phyloP scores from a whole-genome alignment of 1,140 invertebrate species.

The Acromyrmex heyeri region DNA sequence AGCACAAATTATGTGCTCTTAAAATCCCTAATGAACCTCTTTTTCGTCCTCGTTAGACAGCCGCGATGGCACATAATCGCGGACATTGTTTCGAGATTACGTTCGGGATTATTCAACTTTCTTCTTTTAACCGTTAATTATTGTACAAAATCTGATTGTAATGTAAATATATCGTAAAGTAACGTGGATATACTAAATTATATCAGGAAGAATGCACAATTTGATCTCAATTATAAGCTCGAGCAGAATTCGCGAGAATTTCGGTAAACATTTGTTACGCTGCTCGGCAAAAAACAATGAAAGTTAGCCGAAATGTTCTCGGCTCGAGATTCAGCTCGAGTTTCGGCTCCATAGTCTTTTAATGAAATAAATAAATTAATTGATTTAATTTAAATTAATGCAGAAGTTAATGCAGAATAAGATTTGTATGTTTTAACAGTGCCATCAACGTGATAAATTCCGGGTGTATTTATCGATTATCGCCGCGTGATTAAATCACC shows the following conservation, averaged over 20 bases:
- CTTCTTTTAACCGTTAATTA: neutral
- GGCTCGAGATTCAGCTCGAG: too few relatives aligned
- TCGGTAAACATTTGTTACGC: too few relatives aligned
- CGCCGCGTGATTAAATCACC: conserved; percentile 2
- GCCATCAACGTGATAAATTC: neutral
- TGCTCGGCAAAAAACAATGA: too few relatives aligned
- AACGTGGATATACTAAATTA: neutral
- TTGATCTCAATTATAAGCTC: neutral
- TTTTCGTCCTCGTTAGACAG: conserved; percentile 26
- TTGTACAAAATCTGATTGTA: neutral
- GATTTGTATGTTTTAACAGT: neutral
- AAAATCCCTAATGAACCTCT: conserved; percentile 55
- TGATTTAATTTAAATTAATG: neutral
- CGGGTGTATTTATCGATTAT: neutral
- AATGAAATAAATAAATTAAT: neutral
- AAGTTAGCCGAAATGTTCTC: too few relatives aligned
- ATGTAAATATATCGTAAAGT: neutral
- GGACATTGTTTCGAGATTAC: conserved; percentile 11
- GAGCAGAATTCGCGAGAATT: too few relatives aligned
- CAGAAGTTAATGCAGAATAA: neutral
- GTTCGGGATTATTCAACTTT: conserved; percentile 32
- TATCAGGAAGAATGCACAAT: neutral
- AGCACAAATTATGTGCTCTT: conserved; percentile 69
- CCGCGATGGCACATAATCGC: conserved; percentile 19
- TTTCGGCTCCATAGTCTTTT: neutral